These are phyloP conservation scores for Drosophila triauraria DNA, from an alignment of 1,140 invertebrate genomes.

Conservation along the genomic window DNA sequence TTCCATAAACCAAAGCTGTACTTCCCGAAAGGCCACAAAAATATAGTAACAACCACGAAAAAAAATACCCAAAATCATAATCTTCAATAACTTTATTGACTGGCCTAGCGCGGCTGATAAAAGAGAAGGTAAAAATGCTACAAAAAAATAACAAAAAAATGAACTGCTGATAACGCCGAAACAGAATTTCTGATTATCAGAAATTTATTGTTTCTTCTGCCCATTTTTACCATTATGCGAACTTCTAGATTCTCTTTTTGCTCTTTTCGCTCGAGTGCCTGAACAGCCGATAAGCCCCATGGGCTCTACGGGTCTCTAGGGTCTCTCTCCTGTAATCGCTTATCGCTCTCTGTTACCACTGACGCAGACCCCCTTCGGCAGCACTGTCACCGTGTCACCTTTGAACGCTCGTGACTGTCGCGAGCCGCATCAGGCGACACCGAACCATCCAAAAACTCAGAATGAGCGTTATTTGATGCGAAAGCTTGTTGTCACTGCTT, in stretches of 20 bases:
- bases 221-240: constrained; percentile 36
- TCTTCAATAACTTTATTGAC: constrained; percentile 61
- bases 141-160: constrained; percentile 22
- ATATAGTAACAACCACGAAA: not conserved
- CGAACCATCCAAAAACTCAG: not conserved
- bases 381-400: constrained; percentile 33
- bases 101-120: constrained; percentile 44
- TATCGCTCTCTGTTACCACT: constrained; percentile 32
- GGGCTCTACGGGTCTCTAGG: constrained; percentile 7
- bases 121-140: constrained; percentile 26
- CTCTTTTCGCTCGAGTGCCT: constrained; percentile 45
- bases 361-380: constrained; percentile 44
- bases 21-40: not conserved
- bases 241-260: constrained; percentile 15
- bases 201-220: constrained; percentile 64
- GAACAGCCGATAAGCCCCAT: constrained; percentile 60
- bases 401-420: constrained; percentile 56
- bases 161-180: constrained; percentile 43
- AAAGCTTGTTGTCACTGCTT: not conserved
- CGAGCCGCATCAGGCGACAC: constrained; percentile 6
- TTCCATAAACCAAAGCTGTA: constrained; percentile 38
- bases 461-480: constrained; percentile 3
- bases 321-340: constrained; percentile 12
- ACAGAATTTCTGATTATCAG: constrained; percentile 64
- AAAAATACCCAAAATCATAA: constrained; percentile 58